phyloP scores from a whole-genome alignment of 2,888 invertebrate genomes.

The Muscina levida region DNA sequence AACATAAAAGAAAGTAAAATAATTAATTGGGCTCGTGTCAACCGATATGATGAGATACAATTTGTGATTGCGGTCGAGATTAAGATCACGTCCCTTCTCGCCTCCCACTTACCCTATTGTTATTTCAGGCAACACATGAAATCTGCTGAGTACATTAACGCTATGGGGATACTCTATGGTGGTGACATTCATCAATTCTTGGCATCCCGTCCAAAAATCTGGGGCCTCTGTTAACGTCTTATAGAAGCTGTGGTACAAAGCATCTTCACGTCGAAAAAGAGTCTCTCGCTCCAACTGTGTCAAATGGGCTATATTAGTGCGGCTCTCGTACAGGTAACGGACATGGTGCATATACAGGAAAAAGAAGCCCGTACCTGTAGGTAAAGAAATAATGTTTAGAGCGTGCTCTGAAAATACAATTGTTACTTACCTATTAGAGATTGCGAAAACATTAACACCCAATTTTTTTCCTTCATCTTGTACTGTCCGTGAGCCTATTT shows the following conservation, averaged over 20 bases:
- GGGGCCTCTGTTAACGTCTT: slow-evolving; percentile 88
- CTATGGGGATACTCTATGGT: slow-evolving; percentile 90
- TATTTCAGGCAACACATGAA: slow-evolving; percentile 93
- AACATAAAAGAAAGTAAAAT: background rate
- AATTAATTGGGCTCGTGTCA: background rate
- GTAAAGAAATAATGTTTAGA: slow-evolving; percentile 79
- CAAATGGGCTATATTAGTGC: slow-evolving; percentile 90
- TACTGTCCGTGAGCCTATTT: background rate
- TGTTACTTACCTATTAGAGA: slow-evolving; percentile 77
- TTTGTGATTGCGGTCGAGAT: slow-evolving; percentile 5
- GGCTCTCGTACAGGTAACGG: slow-evolving; percentile 87
- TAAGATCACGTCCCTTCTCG: background rate
- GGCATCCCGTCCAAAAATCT: slow-evolving; percentile 83
- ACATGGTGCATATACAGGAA: slow-evolving; percentile 85
- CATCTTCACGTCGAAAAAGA: slow-evolving; percentile 92
- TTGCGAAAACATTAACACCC: slow-evolving; percentile 75
- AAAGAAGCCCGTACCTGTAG: slow-evolving; percentile 83
- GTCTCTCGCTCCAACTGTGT: slow-evolving; percentile 91
- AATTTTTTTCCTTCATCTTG: slow-evolving; percentile 75
- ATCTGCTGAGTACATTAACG: slow-evolving; percentile 90
- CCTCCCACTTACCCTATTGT: slow-evolving; percentile 76
- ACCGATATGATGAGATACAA: slow-evolving; percentile 17
- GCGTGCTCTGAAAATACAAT: too few species aligned
- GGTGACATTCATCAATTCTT: slow-evolving; percentile 85
- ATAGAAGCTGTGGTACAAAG: slow-evolving; percentile 93